Conservation (phyloP, 2,113 vertebrate species). For the Xiphias gladius region DNA sequence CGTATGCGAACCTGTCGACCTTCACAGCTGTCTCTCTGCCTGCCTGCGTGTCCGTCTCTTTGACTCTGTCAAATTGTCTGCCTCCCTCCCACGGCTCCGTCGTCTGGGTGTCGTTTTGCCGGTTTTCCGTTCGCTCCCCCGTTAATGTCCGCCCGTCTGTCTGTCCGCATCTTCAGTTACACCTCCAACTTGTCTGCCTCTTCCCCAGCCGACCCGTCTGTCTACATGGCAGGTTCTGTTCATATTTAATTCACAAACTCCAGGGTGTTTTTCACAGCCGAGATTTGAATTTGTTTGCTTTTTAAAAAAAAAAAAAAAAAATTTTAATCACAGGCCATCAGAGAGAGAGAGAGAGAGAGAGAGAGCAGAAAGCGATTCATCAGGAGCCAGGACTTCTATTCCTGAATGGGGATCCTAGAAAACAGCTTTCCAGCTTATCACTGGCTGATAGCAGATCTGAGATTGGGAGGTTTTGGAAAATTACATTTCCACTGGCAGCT, state of each 20-base stretch:
- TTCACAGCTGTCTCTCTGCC: slow-evolving; percentile 45
- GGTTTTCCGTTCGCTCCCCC: not conserved
- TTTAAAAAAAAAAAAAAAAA: too few species aligned
- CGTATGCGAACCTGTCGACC: slow-evolving; percentile 60
- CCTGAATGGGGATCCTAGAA: slow-evolving; percentile 61
- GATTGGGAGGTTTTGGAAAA: slow-evolving; percentile 67
- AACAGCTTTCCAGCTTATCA: slow-evolving; percentile 64
- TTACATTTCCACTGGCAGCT: slow-evolving; percentile 65
- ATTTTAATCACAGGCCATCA: slow-evolving; percentile 51
- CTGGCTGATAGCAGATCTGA: slow-evolving; percentile 59
- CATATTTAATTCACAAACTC: slow-evolving; percentile 52
- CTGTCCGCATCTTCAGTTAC: not conserved
- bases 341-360: slow-evolving; percentile 9
- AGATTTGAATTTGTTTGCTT: slow-evolving; percentile 53
- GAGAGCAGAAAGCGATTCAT: slow-evolving; percentile 50
- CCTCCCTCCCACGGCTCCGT: not conserved
- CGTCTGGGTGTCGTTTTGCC: slow-evolving; percentile 1
- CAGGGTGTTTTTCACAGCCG: not conserved
- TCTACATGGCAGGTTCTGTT: slow-evolving; percentile 42
- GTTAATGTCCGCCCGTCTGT: not conserved
- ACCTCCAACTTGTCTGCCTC: slow-evolving; percentile 15
- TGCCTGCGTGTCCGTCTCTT: slow-evolving; percentile 8
- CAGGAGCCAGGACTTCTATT: slow-evolving; percentile 55
- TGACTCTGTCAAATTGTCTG: slow-evolving; percentile 15
- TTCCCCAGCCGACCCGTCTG: not conserved